phyloP scores from a whole-genome alignment of 2,888 invertebrate species.

The Eudasyphora cyanicolor region DNA sequence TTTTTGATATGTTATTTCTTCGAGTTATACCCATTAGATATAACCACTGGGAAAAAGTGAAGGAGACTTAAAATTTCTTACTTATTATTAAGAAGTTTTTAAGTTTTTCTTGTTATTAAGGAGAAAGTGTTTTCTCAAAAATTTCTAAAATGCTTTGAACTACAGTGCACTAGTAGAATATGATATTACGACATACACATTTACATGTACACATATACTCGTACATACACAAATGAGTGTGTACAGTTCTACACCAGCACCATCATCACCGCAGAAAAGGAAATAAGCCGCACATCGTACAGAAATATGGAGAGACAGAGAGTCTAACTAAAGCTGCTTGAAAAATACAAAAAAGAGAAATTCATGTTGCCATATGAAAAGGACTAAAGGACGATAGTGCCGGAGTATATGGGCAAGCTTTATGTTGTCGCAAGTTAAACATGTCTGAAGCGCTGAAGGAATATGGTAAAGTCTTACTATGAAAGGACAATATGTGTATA shows the following conservation, averaged over 20 bases:
- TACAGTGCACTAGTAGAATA: too few relatives aligned
- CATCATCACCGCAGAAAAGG: neutral
- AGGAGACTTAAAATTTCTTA: too few relatives aligned
- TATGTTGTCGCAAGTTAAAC: neutral
- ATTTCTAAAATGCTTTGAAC: too few relatives aligned
- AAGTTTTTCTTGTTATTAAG: too few relatives aligned
- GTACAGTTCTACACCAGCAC: too few relatives aligned
- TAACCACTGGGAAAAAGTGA: too few relatives aligned
- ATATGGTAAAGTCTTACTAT: neutral
- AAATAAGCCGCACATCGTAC: neutral
- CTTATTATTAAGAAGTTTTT: too few relatives aligned
- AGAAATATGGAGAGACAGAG: neutral
- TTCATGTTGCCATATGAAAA: conserved; percentile 11
- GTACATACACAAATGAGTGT: too few relatives aligned
- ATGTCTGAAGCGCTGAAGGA: neutral
- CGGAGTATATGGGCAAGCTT: neutral
- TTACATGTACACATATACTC: neutral
- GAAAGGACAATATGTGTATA: neutral
- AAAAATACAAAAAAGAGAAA: neutral
- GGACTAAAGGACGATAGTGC: neutral
- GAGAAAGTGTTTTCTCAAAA: too few relatives aligned
- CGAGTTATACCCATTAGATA: too few relatives aligned
- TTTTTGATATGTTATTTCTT: too few relatives aligned
- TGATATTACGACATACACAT: neutral
- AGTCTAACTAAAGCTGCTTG: neutral